These are phyloP conservation scores for Podargus strigoides DNA, from an alignment of 2,797 vertebrate genomes.

Conservation along the genomic window DNA sequence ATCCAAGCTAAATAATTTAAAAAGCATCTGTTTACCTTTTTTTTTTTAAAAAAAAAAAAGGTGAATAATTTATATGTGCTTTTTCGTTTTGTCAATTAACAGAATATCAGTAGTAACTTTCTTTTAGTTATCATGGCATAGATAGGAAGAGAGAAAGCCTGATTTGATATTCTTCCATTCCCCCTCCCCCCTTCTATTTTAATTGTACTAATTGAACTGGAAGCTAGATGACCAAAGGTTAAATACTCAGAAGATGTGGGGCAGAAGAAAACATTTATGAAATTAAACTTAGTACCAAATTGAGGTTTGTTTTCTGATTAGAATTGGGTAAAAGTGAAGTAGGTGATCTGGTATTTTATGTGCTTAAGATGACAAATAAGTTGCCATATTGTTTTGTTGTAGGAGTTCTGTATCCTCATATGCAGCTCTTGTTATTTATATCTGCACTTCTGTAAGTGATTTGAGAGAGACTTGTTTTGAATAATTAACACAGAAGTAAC, in stretches of 20 bases:
- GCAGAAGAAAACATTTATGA: background rate
- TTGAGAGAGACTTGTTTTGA: background rate
- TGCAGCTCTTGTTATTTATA: background rate
- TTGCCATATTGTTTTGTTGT: background rate
- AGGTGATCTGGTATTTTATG: background rate
- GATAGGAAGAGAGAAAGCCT: background rate
- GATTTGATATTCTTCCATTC: background rate
- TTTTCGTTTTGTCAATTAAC: background rate
- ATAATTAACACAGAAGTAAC: background rate
- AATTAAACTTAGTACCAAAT: background rate
- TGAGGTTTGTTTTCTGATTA: background rate
- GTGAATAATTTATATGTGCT: background rate
- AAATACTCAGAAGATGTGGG: background rate
- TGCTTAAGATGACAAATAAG: background rate
- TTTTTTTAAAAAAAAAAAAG: background rate
- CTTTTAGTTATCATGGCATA: background rate
- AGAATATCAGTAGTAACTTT: background rate
- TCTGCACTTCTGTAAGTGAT: background rate
- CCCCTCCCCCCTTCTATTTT: background rate
- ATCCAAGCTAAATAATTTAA: background rate
- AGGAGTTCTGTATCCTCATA: background rate
- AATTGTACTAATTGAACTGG: background rate
- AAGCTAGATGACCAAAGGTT: background rate
- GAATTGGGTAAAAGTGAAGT: background rate
- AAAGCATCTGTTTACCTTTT: background rate